Percentiles rank a stretch among this genome's conserved stretches.
Evolutionary conservation across 1,140 invertebrate species (phyloP).

Genomic region (Stenopsyche tienmushanensis): DNA sequence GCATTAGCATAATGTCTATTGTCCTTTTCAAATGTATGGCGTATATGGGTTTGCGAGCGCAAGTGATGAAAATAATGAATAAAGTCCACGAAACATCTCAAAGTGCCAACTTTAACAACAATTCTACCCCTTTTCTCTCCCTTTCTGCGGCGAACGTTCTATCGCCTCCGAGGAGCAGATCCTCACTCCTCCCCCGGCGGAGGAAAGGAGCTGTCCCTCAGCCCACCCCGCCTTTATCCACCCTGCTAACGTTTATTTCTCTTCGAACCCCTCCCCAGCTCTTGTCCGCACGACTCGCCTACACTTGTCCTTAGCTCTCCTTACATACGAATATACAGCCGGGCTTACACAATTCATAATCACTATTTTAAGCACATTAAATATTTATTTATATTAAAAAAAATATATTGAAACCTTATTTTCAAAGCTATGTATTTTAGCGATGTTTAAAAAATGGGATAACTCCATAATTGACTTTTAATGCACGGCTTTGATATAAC

Average conservation of each 20-base stretch:
- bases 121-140: slow-evolving; percentile 14
- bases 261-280: slow-evolving; percentile 19
- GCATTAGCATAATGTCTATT: too few relatives aligned
- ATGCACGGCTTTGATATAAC: too few relatives aligned
- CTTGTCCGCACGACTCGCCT: slow-evolving; percentile 25
- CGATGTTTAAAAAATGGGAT: too few relatives aligned
- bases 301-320: slow-evolving; percentile 31
- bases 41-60: too few relatives aligned
- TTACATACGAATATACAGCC: slow-evolving; percentile 4
- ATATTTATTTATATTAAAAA: background rate
- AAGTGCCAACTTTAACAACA: slow-evolving; percentile 39
- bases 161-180: slow-evolving; percentile 12
- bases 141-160: slow-evolving; percentile 11
- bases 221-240: background rate
- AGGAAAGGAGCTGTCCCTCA: background rate
- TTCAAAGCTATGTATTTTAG: too few relatives aligned
- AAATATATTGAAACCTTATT: too few relatives aligned
- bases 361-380: too few relatives aligned
- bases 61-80: slow-evolving; percentile 12
- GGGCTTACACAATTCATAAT: slow-evolving; percentile 7
- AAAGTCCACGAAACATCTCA: slow-evolving; percentile 32
- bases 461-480: too few relatives aligned
- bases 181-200: background rate
- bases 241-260: slow-evolving; percentile 25
- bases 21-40: too few relatives aligned